phyloP scores from a whole-genome alignment of 2,797 vertebrate genomes.

The Pangasius larnaudii region DNA sequence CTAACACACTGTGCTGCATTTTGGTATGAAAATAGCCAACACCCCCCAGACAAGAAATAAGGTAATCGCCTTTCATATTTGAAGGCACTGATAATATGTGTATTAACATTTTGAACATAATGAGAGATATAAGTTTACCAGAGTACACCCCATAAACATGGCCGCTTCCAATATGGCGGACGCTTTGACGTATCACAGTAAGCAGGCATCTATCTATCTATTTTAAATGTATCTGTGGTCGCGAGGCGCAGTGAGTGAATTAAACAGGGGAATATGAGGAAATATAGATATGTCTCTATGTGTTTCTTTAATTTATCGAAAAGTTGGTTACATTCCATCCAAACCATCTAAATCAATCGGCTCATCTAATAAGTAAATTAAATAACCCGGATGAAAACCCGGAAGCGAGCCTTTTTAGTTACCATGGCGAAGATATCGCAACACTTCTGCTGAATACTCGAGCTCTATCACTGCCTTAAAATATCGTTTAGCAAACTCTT shows the following conservation, averaged over 20 bases:
- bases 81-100: neutral
- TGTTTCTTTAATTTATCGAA: neutral
- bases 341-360: neutral
- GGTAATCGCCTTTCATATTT: neutral
- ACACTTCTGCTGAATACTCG: neutral
- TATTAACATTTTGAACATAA: neutral
- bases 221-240: neutral
- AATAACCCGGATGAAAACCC: neutral
- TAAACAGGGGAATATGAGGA: neutral
- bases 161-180: neutral
- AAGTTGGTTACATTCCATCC: neutral
- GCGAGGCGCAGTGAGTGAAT: neutral
- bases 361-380: neutral
- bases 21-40: neutral
- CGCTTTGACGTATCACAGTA: neutral
- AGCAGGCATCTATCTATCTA: neutral
- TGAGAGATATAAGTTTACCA: neutral
- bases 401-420: neutral
- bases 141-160: neutral
- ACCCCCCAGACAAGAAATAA: neutral
- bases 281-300: neutral
- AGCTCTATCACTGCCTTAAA: neutral
- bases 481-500: neutral
- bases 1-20: too few species aligned
- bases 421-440: neutral